Evolutionary conservation across 2,113 vertebrate genomes (phyloP).

Genomic region (Syngnathoides biaculeatus): DNA sequence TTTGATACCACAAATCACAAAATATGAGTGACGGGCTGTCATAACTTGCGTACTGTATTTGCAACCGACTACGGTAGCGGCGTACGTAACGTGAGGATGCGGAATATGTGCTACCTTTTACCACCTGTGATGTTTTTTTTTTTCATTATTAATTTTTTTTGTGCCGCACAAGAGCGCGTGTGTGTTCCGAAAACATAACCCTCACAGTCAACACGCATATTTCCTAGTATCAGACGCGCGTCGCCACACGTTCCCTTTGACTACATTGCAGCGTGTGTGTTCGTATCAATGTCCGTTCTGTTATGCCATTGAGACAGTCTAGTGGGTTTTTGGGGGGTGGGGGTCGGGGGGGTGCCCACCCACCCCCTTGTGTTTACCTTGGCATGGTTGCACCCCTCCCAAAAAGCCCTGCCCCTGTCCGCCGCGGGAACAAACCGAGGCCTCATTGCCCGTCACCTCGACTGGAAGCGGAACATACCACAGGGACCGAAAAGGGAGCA

Average conservation of each 20-base stretch:
- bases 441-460: conserved; percentile 65
- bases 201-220: conserved; percentile 28
- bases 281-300: conserved; percentile 74
- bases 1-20: neutral
- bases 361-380: conserved; percentile 69
- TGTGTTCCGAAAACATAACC: conserved; percentile 43
- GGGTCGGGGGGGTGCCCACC: conserved; percentile 7
- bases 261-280: conserved; percentile 42
- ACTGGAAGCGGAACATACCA: conserved; percentile 65
- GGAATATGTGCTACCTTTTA: neutral
- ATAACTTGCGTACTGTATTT: neutral
- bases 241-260: conserved; percentile 49
- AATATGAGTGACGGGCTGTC: neutral
- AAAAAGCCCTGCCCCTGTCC: conserved; percentile 48
- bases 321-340: conserved; percentile 32
- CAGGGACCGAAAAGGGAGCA: conserved; percentile 53
- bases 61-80: neutral
- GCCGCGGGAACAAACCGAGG: conserved; percentile 65
- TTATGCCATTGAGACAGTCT: conserved; percentile 53
- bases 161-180: conserved; percentile 41
- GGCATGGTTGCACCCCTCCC: conserved; percentile 49
- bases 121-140: conserved; percentile 22
- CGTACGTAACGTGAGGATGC: neutral
- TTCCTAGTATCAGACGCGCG: conserved; percentile 38
- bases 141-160: no score